Evolutionary conservation across 2,113 vertebrate genomes (phyloP), one percentile per base, ranked within the genome.

Genomic region (Albula glossodonta): DNA sequence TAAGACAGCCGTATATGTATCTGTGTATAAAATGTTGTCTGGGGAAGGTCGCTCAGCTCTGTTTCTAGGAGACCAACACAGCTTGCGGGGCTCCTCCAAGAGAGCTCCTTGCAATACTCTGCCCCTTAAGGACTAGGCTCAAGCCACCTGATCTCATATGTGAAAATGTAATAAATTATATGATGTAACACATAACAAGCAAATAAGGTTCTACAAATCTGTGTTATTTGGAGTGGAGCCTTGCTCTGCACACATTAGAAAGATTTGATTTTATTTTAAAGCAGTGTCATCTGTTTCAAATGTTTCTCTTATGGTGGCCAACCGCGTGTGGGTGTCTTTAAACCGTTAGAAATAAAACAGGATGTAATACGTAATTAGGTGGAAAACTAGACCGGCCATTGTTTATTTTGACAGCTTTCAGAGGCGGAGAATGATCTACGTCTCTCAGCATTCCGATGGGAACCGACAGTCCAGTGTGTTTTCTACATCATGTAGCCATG

Each of bases 371-470:
- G 15, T 63, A 66, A 80, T 63, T 80, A 31, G 74, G 83, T 74
- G 17, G 74, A 84, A 78, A 84, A 15, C 83, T 84, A 49, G 66
- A 51, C 70, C 50, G 51, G 83, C 50, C 70, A 77, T 78, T 84
- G 83, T 84, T 84, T 84, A 78, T 74, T 84, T 56, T 84, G 83
- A 84, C 83, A 84, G 83, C 51, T 77, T 52, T 25, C 49, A 53
- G 7, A 57, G 51, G 78, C 5, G 49, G 82, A 70, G 82, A 31
- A 41, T 57, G 78, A 81, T 53, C 78, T 31, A 81, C 19, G n/a
- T 53, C 78, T 53, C 78, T 48, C 52, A 6, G 51, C 51, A n/a
- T 78, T n/a, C 83, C 51, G 11, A 12, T 17, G 74, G 83, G 74
- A 78, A 57, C 51, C 31, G 78, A 53, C 53, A n/a, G 49, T 85